Percentiles rank a stretch among this genome's conserved stretches.
Evolutionary conservation across 2,888 invertebrate genomes (phyloP).

Genomic region (Dynastes tityus): DNA sequence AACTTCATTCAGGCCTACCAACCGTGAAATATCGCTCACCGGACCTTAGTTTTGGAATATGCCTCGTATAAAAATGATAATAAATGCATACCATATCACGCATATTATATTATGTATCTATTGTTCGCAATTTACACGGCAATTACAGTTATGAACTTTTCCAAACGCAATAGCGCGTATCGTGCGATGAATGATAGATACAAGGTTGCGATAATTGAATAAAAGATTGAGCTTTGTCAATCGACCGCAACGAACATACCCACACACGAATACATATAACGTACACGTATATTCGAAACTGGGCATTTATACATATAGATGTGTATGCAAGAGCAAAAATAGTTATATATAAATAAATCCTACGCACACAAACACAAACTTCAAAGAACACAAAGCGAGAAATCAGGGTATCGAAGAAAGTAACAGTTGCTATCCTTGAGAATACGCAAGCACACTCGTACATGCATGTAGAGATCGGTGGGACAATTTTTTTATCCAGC

Average conservation of each 20-base stretch:
- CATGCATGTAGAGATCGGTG: slow-evolving; percentile 50
- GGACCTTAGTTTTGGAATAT: no score
- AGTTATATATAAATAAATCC: background rate
- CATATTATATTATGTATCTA: background rate
- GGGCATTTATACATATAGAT: background rate
- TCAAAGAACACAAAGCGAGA: slow-evolving; percentile 21
- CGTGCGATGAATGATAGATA: slow-evolving; percentile 9
- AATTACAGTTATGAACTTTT: slow-evolving; percentile 9
- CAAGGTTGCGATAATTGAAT: slow-evolving; percentile 5
- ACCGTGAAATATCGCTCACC: no score
- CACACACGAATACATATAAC: background rate
- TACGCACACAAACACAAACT: background rate
- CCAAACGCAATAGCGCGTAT: background rate
- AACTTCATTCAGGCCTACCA: no score
- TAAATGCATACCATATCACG: background rate
- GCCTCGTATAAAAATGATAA: background rate
- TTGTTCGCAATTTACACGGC: background rate
- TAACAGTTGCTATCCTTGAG: slow-evolving; percentile 62
- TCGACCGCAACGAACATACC: background rate
- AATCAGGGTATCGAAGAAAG: slow-evolving; percentile 53
- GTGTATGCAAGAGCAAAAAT: background rate
- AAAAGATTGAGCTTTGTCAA: slow-evolving; percentile 11
- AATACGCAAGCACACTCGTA: slow-evolving; percentile 39
- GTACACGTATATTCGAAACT: background rate
- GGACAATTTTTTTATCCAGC: slow-evolving; percentile 58